These are phyloP conservation scores for Agrochola circellaris DNA, from an alignment of 2,888 invertebrate species.

Conservation along the genomic window DNA sequence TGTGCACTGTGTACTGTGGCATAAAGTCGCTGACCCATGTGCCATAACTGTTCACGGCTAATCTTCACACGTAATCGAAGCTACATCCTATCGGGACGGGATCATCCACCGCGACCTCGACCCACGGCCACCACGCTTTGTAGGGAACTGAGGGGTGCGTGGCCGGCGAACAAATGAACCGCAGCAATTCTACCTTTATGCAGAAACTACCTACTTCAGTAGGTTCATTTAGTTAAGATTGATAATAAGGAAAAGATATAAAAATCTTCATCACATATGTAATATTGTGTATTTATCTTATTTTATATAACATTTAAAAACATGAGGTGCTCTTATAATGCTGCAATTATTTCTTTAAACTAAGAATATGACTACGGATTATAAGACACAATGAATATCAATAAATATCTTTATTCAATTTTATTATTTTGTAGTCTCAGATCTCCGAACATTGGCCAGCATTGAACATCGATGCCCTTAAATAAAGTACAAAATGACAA, in stretches of 20 bases:
- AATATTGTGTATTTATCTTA: conserved; percentile 12
- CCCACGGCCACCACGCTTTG: background rate
- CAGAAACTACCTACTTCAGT: background rate
- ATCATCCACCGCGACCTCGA: background rate
- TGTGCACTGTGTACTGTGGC: background rate
- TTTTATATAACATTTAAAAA: background rate
- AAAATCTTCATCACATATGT: background rate
- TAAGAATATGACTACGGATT: background rate
- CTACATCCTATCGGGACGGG: too few species aligned
- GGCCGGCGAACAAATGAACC: background rate
- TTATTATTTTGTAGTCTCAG: background rate
- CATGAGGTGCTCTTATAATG: background rate
- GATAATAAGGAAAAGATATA: background rate
- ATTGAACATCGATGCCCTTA: background rate
- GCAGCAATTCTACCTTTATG: too few species aligned
- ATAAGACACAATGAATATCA: background rate
- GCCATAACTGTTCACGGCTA: background rate
- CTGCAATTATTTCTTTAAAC: background rate
- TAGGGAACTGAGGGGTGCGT: background rate
- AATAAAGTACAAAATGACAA: background rate
- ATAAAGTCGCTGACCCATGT: background rate
- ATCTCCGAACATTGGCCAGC: background rate
- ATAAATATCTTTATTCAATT: too few species aligned
- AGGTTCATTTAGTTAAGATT: background rate
- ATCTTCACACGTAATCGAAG: background rate